phyloP scores from a whole-genome alignment of 2,797 vertebrate species.

The Halcyon smyrnensis region DNA sequence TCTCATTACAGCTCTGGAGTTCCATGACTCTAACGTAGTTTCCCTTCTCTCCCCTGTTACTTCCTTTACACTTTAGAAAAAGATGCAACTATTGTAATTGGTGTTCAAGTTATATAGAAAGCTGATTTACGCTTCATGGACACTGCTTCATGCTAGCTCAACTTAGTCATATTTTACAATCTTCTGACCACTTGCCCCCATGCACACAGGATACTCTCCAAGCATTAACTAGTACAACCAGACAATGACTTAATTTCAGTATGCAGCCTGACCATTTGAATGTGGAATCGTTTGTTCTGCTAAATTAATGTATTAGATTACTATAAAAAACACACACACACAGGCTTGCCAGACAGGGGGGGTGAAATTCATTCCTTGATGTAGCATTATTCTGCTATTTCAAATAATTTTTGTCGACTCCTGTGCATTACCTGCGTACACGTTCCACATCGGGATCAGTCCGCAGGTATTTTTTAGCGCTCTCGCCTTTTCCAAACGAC shows the following conservation, averaged over 20 bases:
- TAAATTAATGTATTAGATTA: not conserved
- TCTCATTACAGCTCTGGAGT: not conserved
- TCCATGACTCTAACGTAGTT: not conserved
- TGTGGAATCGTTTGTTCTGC: not conserved
- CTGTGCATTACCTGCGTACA: slow-evolving; percentile 81
- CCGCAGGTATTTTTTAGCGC: slow-evolving; percentile 81
- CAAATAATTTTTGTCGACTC: not conserved
- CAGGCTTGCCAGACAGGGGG: accelerated
- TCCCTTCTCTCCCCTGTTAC: not conserved
- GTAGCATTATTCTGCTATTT: not conserved
- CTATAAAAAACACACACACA: not conserved
- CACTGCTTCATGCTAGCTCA: not conserved
- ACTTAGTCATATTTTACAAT: not conserved
- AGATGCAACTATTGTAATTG: not conserved
- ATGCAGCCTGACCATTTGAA: not conserved
- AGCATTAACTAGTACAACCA: not conserved
- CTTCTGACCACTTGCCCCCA: not conserved
- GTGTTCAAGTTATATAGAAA: not conserved
- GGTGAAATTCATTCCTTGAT: not conserved
- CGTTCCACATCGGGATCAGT: slow-evolving; percentile 86
- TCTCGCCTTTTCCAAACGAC: slow-evolving; percentile 64
- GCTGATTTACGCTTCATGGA: not conserved
- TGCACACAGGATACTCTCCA: not conserved
- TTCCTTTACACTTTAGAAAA: not conserved
- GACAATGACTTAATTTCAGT: not conserved